Evolutionary conservation across 2,888 invertebrate genomes (phyloP), one percentile per base, ranked within the genome.

Genomic region (Pandemis cinnamomeana): DNA sequence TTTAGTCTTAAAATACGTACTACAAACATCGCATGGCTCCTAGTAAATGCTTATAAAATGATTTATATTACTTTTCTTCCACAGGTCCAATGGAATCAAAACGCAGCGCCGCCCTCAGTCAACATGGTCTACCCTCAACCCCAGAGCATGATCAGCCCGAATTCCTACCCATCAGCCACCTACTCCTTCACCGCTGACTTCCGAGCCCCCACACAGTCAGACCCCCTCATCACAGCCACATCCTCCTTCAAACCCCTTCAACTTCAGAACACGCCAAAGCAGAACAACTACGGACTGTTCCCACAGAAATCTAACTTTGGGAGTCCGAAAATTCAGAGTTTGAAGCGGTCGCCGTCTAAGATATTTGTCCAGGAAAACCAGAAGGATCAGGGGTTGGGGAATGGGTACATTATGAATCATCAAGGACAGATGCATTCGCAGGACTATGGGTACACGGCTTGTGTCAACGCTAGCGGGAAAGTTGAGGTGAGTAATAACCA

Each of bases 161-260:
- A 95, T 41, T 89, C 95, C 67, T 96, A 97, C 83, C 95, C 95
- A 0, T 96, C 96, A 61, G 96, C 97, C 46, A 97, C 97, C 0
- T 97, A 97, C 83, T 97, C 97, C 62, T 97, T 97, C 88, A 97
- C 97, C 2, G 97, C 97, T 0, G 97, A 97, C 88, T 97, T 97
- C 87, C 91, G 97, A 53, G 92, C 97, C 0, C 96, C 96, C 0
- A 92, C 87, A 83, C 95, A 95, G 81, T 95, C 95, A 8, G 93
- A 95, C 27, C 95, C 95, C 0, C 84, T 95, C 13, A 92, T 95
- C 60, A 93, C 95, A 0, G 94, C 95, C 1, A 87, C 92, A 0
- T 94, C 94, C 0, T 93, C 95, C 10, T 95, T 96, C 82, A 95
- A 96, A 82, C 95, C 95, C 0, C 84, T 95, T 0, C 89, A 95